Evolutionary conservation across 2,888 invertebrate species (phyloP).

Genomic region (Choreutis nemorana): DNA sequence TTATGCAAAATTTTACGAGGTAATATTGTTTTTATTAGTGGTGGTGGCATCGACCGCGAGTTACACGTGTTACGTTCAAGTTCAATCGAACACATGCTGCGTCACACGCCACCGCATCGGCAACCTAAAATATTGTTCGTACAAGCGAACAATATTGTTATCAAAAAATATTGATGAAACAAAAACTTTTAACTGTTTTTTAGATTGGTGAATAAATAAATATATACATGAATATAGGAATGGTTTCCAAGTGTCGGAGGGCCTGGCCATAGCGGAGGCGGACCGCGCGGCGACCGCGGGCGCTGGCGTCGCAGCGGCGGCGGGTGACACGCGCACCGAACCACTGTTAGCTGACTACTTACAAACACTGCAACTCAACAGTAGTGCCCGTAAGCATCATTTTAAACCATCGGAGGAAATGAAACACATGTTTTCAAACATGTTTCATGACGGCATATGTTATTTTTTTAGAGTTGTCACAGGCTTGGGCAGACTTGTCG

Average conservation of each 20-base stretch:
- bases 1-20: too few species aligned
- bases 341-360: conserved; percentile 63
- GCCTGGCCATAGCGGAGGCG: conserved; percentile 20
- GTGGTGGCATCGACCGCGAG: too few species aligned
- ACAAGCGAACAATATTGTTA: not conserved
- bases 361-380: conserved; percentile 51
- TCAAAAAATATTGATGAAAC: too few species aligned
- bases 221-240: too few species aligned
- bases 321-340: conserved; percentile 46
- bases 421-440: not conserved
- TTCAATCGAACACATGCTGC: too few species aligned
- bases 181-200: too few species aligned
- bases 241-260: conserved; percentile 29
- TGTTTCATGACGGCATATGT: conserved; percentile 1
- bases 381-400: conserved; percentile 37
- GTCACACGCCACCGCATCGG: not conserved
- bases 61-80: too few species aligned
- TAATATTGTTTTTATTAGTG: too few species aligned
- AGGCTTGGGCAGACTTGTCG: too few species aligned
- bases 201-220: too few species aligned
- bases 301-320: conserved; percentile 19
- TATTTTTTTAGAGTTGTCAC: not conserved
- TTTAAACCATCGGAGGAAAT: too few species aligned
- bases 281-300: conserved; percentile 11
- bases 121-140: not conserved